These are phyloP conservation scores for Coronaproctus castanopsis DNA, from an alignment of 2,888 invertebrate genomes.

Conservation along the genomic window DNA sequence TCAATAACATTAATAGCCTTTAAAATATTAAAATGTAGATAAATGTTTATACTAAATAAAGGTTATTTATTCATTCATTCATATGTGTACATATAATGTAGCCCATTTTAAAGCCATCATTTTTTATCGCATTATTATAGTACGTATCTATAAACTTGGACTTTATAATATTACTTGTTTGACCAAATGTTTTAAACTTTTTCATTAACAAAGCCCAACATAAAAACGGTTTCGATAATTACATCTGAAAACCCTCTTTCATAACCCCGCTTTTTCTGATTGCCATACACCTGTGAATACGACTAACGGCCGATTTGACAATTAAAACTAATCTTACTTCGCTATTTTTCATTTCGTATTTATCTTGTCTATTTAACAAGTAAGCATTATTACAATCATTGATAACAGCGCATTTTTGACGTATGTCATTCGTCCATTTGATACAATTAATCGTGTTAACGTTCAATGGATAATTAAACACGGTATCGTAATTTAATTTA, in stretches of 20 bases:
- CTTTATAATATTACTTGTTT: constrained; percentile 58
- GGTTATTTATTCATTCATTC: no score
- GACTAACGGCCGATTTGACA: constrained; percentile 54
- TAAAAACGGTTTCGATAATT: constrained; percentile 50
- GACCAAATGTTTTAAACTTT: constrained; percentile 35
- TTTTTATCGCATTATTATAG: constrained; percentile 79
- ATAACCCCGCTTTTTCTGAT: constrained; percentile 72
- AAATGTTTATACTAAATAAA: no score
- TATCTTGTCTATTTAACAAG: constrained; percentile 33
- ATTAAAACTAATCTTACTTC: constrained; percentile 47
- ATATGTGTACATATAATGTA: no score
- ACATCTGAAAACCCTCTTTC: constrained; percentile 58
- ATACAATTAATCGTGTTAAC: constrained; percentile 43
- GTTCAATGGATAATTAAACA: constrained; percentile 60
- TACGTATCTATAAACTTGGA: constrained; percentile 61
- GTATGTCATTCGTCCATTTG: constrained; percentile 35
- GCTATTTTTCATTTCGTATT: constrained; percentile 29
- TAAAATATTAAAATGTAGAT: no score
- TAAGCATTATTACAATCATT: constrained; percentile 47
- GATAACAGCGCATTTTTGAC: constrained; percentile 37
- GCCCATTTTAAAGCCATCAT: constrained; percentile 76
- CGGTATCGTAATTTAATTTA: constrained; percentile 42
- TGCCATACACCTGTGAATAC: constrained; percentile 45
- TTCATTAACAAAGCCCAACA: constrained; percentile 41
- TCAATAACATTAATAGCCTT: no score